These are phyloP conservation scores for Spheniscus mendiculus DNA, from an alignment of 2,113 vertebrate genomes.

Conservation along the genomic window DNA sequence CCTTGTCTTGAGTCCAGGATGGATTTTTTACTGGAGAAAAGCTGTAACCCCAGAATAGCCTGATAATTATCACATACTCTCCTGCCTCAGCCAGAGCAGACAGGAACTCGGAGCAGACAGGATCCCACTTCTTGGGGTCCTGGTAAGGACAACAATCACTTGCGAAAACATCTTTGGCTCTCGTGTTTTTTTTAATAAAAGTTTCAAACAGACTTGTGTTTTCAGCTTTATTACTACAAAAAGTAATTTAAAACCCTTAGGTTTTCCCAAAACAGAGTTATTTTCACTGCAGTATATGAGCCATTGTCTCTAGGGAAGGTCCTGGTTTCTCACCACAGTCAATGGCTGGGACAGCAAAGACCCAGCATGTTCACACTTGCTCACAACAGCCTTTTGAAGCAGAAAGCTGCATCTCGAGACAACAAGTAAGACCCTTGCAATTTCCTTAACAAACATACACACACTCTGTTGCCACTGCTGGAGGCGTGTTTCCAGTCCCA, in stretches of 20 bases:
- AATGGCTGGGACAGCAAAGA: not conserved
- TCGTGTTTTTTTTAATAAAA: not conserved
- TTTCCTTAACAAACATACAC: not conserved
- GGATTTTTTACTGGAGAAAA: not conserved
- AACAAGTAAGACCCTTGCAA: not conserved
- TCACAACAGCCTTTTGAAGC: not conserved
- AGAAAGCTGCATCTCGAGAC: not conserved
- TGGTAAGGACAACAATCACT: not conserved
- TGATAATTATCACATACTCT: not conserved
- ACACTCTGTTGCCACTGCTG: not conserved
- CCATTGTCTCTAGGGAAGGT: not conserved
- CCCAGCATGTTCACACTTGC: not conserved
- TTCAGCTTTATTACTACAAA: not conserved
- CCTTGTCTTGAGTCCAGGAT: not conserved
- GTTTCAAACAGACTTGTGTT: not conserved
- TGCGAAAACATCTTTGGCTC: not conserved
- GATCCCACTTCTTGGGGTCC: not conserved
- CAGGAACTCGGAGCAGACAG: not conserved
- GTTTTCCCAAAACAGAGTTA: not conserved
- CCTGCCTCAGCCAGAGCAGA: not conserved
- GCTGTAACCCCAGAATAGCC: not conserved
- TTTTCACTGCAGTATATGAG: not conserved
- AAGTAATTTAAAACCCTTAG: not conserved
- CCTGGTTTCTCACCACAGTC: not conserved
- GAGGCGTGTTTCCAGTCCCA: conserved; percentile 35